Evolutionary conservation across 2,888 invertebrate species (phyloP).

Genomic region (Caenorhabditis virilis): DNA sequence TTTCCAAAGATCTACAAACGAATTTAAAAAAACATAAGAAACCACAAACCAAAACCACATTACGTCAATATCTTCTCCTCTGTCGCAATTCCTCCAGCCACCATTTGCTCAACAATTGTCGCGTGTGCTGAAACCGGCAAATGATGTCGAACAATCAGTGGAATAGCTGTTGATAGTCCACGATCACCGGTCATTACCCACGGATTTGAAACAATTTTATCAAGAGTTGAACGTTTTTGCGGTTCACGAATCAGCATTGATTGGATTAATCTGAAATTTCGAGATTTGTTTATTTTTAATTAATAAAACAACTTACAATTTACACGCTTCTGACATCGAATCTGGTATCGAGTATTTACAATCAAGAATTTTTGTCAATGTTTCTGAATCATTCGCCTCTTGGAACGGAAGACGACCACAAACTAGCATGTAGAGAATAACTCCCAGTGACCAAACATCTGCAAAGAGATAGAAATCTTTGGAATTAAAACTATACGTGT

Average conservation of each 20-base stretch:
- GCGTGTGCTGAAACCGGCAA: constrained; percentile 87
- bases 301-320: constrained; percentile 73
- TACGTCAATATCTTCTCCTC: constrained; percentile 92
- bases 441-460: constrained; percentile 98
- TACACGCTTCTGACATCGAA: constrained; percentile 85
- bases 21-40: constrained; percentile 1
- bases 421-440: constrained; percentile 96
- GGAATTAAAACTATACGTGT: not conserved
- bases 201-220: constrained; percentile 84
- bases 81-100: constrained; percentile 88
- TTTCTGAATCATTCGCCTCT: constrained; percentile 99
- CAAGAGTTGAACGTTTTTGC: constrained; percentile 83
- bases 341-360: constrained; percentile 92
- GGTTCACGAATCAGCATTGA: constrained; percentile 93
- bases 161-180: constrained; percentile 60
- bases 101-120: constrained; percentile 90
- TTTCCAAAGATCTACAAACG: constrained; percentile 77
- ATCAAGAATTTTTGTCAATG: constrained; percentile 98
- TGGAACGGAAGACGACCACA: constrained; percentile 97
- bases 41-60: constrained; percentile 8
- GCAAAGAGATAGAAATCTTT: constrained; percentile 11
- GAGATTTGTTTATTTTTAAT: not conserved
- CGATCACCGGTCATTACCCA: constrained; percentile 68
- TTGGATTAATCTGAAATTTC: constrained; percentile 83
- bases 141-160: constrained; percentile 81